Evolutionary conservation across 92 coral and sea anemone genomes (phyloP).

Genomic region (Bergia puertoricense): DNA sequence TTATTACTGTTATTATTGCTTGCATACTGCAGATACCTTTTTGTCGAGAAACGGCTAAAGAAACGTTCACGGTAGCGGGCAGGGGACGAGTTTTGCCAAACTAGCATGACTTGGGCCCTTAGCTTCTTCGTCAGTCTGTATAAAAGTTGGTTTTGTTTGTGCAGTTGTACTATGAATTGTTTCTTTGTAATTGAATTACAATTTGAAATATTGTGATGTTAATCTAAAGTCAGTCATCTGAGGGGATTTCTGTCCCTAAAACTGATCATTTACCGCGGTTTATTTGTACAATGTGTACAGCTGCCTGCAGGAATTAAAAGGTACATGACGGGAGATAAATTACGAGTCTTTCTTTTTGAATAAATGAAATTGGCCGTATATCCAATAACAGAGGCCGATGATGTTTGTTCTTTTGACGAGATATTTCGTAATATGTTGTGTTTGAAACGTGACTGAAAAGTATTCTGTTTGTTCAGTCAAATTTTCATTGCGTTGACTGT

Average conservation of each 20-base stretch:
- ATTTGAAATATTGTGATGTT: slow-evolving; percentile 13
- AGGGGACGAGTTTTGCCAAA: not conserved
- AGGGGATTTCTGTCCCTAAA: not conserved
- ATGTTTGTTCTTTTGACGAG: not conserved
- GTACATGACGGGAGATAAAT: not conserved
- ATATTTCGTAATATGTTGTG: not conserved
- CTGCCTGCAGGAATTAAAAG: not conserved
- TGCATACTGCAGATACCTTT: not conserved
- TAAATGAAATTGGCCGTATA: too few relatives aligned
- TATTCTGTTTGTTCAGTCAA: too few relatives aligned
- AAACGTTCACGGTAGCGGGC: not conserved
- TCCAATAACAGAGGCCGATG: not conserved
- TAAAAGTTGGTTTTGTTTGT: not conserved
- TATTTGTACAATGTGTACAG: not conserved
- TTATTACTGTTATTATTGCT: not conserved
- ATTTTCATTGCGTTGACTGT: too few relatives aligned
- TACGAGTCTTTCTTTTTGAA: too few relatives aligned
- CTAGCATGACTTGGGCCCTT: not conserved
- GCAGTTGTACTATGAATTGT: not conserved
- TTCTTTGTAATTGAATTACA: slow-evolving; percentile 15
- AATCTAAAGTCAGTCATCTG: not conserved
- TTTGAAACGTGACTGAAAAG: too few relatives aligned
- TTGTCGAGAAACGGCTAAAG: not conserved
- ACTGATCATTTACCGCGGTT: not conserved
- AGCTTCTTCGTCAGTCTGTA: not conserved